Percentiles rank a stretch among this genome's conserved stretches.
Evolutionary conservation across 1,140 invertebrate species (phyloP).

Genomic region (Drosophila lacteicornis): DNA sequence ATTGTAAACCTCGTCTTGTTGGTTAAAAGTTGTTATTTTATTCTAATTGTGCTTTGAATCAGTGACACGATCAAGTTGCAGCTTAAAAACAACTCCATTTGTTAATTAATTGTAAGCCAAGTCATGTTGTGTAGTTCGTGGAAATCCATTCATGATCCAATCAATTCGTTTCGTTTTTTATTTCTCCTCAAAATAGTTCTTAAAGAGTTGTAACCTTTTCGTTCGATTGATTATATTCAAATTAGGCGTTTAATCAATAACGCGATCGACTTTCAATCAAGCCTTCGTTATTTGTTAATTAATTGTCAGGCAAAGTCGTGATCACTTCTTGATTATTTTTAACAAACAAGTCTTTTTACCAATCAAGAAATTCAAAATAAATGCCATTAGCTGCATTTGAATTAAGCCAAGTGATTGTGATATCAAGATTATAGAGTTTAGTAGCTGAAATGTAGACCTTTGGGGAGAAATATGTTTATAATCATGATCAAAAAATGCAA

Average conservation of each 20-base stretch:
- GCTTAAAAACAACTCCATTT: constrained; percentile 15
- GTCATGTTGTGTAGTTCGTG: constrained; percentile 26
- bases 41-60: constrained; percentile 17
- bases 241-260: constrained; percentile 20
- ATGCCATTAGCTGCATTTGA: background rate
- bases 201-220: constrained; percentile 11
- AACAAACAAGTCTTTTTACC: background rate
- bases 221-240: constrained; percentile 18
- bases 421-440: background rate
- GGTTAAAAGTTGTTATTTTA: background rate
- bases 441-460: background rate
- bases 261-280: constrained; percentile 16
- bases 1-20: background rate
- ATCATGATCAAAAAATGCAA: background rate
- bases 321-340: background rate
- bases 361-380: background rate
- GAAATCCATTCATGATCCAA: constrained; percentile 3
- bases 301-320: constrained; percentile 16
- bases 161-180: background rate
- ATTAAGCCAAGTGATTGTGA: background rate
- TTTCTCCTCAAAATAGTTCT: background rate
- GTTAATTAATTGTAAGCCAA: constrained; percentile 33
- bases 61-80: constrained; percentile 22
- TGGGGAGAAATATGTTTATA: too few relatives aligned
- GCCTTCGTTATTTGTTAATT: constrained; percentile 23